Evolutionary conservation across 2,888 invertebrate genomes (phyloP).

Genomic region (Sialis fuliginosa): DNA sequence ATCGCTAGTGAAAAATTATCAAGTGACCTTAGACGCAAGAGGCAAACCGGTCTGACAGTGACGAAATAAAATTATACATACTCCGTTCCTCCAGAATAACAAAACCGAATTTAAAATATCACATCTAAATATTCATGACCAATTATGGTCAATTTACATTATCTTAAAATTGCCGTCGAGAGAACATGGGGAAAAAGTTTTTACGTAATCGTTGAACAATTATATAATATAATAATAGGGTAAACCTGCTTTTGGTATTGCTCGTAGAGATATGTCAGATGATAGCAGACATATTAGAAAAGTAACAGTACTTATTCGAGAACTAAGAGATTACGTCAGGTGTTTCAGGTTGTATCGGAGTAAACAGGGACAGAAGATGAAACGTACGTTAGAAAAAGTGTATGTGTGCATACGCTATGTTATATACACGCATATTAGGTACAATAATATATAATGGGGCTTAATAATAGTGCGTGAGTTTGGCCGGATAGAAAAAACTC

Average conservation of each 20-base stretch:
- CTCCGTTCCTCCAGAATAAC: no score
- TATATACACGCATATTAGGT: slow-evolving; percentile 22
- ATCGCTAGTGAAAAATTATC: no score
- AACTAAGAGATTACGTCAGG: no score
- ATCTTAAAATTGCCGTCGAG: slow-evolving; percentile 14
- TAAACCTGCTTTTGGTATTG: slow-evolving; percentile 16
- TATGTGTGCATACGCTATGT: no score
- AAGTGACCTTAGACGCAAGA: no score
- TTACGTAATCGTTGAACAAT: slow-evolving; percentile 14
- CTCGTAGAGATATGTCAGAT: slow-evolving; percentile 21
- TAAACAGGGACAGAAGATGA: no score
- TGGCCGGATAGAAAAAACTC: slow-evolving; percentile 5
- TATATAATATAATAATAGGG: slow-evolving; percentile 23
- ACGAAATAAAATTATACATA: no score
- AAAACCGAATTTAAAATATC: not conserved
- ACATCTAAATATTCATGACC: slow-evolving; percentile 11
- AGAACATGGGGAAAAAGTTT: slow-evolving; percentile 11
- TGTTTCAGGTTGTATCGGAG: no score
- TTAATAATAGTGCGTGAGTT: slow-evolving; percentile 27
- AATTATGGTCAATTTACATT: slow-evolving; percentile 12
- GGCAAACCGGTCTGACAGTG: no score
- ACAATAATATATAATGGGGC: slow-evolving; percentile 29
- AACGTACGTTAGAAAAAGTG: no score
- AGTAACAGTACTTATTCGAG: no score
- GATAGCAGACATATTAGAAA: slow-evolving; percentile 19